phyloP scores from a whole-genome alignment of 1,140 invertebrate genomes.

The Drosophila lini region DNA sequence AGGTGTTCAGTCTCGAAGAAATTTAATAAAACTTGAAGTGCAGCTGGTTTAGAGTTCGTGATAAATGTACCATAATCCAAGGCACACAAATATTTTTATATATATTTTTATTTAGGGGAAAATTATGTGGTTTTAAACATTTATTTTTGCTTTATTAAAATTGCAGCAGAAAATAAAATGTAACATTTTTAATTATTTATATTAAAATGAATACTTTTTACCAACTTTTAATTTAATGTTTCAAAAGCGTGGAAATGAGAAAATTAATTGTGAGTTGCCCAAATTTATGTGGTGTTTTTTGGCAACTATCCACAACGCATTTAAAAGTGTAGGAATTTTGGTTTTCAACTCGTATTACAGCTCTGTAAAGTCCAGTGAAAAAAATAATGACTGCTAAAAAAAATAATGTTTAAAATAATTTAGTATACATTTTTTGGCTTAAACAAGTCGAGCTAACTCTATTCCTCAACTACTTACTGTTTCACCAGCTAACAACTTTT shows the following conservation, averaged over 20 bases:
- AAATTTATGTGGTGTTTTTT: constrained; percentile 17
- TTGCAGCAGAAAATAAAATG: neutral
- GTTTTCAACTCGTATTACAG: constrained; percentile 1
- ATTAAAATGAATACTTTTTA: neutral
- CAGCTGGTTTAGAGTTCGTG: neutral
- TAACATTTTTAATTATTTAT: neutral
- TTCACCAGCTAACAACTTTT: constrained; percentile 3
- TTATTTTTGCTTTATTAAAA: neutral
- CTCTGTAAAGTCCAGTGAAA: neutral
- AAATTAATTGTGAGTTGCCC: neutral
- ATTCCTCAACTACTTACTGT: neutral
- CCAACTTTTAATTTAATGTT: neutral
- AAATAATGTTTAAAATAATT: neutral
- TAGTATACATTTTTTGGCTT: neutral
- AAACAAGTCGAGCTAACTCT: neutral
- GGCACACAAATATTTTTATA: neutral
- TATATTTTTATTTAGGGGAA: neutral
- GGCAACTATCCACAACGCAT: constrained; percentile 4
- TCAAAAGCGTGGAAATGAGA: neutral
- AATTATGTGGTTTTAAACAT: neutral
- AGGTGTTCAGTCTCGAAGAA: neutral
- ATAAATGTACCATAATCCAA: too few species aligned
- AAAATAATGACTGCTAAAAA: too few species aligned
- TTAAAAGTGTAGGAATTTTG: constrained; percentile 6
- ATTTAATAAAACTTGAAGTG: neutral